Base-by-base conservation (phyloP, 2,888 invertebrate genomes). In the Ichneumoninae sp. region DNA sequence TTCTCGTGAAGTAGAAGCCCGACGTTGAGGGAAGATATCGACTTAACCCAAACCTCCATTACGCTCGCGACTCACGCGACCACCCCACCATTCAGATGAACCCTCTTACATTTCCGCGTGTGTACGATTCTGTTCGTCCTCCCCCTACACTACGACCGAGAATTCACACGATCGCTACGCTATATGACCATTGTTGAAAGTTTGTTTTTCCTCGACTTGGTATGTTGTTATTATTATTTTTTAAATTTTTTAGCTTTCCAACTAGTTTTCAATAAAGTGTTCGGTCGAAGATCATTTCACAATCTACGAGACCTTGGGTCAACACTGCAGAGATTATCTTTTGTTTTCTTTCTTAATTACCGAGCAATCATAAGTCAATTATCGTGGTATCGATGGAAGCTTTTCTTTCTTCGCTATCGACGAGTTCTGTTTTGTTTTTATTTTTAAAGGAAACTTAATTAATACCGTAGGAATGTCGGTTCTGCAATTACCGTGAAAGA, bases 21-120 rank as follows among this genome's bases (percentile, higher is more conserved):
- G 52, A 36, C 36, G 1, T 60, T 69, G 16, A 26, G 47, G 60
- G 74, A 74, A 74, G 72, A 86, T 87, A 89, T 88, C 85, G 87
- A 89, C 87, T 87, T 52, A 62, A 72, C 81, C 72, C 72, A 79
- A 82, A 86, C 84, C 82, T 66, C 80, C 74, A 77, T 88, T 84
- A 85, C 82, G 86, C 84, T 88, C 79, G 57, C 83, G 66, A 70
- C 82, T 81, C 86, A 85, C 86, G 87, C 85, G 82, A 87, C 68
- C 66, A 8, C 71, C 69, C 22, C 52, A 66, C 66, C 33, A 44
- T 57, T 40, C 22, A 26, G 52, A 70, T 70, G 50, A 75, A 69
- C 77, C 72, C 77, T 79, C 80, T 72, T 69, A 57, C 65, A 66
- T 54, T 82, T 81, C 71, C 50, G 78, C 57, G 30, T 70, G 44